Percentiles rank a stretch among this genome's conserved stretches.
These are phyloP conservation scores for Solenodon paradoxus DNA, from an alignment of 2,113 vertebrate species.

Conservation along the genomic window DNA sequence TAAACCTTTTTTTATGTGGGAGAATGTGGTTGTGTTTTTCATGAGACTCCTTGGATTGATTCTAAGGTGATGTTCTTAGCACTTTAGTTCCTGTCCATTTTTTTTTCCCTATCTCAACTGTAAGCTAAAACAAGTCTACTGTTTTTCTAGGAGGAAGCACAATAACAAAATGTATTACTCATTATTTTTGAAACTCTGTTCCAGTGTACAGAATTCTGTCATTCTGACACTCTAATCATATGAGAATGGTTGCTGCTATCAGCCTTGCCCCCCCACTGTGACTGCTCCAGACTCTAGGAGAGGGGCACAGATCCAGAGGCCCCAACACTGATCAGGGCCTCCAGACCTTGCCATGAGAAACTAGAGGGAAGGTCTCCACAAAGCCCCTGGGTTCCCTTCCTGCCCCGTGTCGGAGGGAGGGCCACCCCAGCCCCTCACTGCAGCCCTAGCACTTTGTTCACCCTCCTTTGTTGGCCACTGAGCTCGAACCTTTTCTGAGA, in stretches of 20 bases:
- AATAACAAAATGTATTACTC: neutral
- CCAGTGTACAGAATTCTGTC: neutral
- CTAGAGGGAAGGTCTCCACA: neutral
- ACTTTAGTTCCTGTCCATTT: slow-evolving; percentile 62
- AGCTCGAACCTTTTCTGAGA: slow-evolving; percentile 40
- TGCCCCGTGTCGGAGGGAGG: neutral
- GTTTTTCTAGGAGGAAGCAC: slow-evolving; percentile 11
- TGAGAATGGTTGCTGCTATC: neutral
- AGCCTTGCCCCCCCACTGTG: slow-evolving; percentile 2
- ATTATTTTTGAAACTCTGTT: slow-evolving; percentile 23
- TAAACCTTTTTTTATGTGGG: neutral
- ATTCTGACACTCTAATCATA: neutral
- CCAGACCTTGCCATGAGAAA: neutral
- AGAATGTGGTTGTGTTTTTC: slow-evolving; percentile 28
- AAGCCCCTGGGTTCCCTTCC: neutral
- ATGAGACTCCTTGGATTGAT: slow-evolving; percentile 46
- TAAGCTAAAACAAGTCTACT: slow-evolving; percentile 35
- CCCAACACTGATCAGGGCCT: neutral
- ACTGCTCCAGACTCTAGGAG: neutral
- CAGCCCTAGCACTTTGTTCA: slow-evolving; percentile 61
- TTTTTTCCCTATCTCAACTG: neutral
- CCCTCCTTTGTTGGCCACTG: slow-evolving; percentile 62
- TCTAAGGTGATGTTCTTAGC: slow-evolving; percentile 61
- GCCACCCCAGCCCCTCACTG: neutral
- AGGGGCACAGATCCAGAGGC: neutral